Base-by-base conservation (phyloP, 2,888 invertebrate genomes). In the Mythimna loreyi region DNA sequence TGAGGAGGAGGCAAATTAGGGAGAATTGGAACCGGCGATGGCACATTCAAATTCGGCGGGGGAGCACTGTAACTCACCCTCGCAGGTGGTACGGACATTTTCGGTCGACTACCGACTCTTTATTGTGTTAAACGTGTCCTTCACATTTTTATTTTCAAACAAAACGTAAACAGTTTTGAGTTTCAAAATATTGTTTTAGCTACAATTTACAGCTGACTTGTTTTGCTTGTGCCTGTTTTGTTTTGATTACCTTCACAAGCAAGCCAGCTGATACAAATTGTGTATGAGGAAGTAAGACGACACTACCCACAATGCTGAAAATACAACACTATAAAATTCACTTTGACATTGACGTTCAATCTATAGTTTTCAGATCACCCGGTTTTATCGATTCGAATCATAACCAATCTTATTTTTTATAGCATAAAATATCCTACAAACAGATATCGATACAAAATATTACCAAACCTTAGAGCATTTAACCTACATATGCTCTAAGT, bases 1-100 rank as follows among this genome's bases (percentile, higher is more conserved):
- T 71, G 75, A 19, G 84, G 78, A 43, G 84, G 80, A 25, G 84
- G 78, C n/a, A 78, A 60, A 63, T 81, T 84, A 19, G 89, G 85
- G 43, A 92, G 91, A 28, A 93, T 91, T 58, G 91, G 90, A 19
- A 74, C 67, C 55, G 88, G 89, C 19, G 91, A 91, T 28, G 89
- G 90, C 79, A 89, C 75, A 30, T 85, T 85, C 67, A 92, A 78
- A 49, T 83, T 85, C 55, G 94, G 93, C 28, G 94, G 94, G 60
- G 93, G 93, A 21, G 93, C 82, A 70, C 87, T 90, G 70, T 91
- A 95, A 71, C 91, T 87, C 47, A 40, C 5, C 40, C 40, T 40
- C 40, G 89, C 72, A 19, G 93, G 91, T 6, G 93, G 93, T 75
- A 89, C 80, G 9, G 94, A 93, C 94, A 94, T 93, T 72, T 67